Percentiles rank a stretch among this genome's conserved stretches.
Evolutionary conservation across 2,797 vertebrate species (phyloP).

Genomic region (Phoebastria nigripes): DNA sequence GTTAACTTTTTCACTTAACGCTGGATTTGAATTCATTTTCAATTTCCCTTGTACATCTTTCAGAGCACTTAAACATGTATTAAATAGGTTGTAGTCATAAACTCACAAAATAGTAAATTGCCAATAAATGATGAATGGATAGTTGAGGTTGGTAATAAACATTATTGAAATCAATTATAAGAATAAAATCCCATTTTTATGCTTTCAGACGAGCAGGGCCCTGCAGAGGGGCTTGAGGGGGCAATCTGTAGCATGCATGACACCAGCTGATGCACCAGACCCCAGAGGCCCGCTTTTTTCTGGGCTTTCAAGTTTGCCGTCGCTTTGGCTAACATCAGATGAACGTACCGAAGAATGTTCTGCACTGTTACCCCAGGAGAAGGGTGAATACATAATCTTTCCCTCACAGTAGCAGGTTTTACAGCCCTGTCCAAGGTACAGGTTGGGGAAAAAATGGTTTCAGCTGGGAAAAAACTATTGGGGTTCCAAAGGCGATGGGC

Average conservation of each 20-base stretch:
- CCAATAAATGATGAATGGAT: not conserved
- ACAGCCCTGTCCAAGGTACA: not conserved
- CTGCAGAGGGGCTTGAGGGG: not conserved
- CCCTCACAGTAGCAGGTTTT: not conserved
- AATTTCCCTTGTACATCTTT: not conserved
- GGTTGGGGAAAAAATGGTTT: not conserved
- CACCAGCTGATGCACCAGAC: not conserved
- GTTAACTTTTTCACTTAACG: not conserved
- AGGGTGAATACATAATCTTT: not conserved
- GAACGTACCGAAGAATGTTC: fast-evolving
- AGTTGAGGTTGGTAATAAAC: not conserved
- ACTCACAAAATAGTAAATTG: not conserved
- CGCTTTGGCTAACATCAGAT: not conserved
- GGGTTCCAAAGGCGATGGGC: not conserved
- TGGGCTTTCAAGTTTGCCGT: not conserved
- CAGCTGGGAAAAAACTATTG: not conserved
- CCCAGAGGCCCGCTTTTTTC: not conserved
- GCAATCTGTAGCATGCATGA: fast-evolving
- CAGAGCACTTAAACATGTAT: not conserved
- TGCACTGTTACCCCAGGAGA: not conserved
- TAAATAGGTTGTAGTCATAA: not conserved
- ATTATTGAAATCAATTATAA: not conserved
- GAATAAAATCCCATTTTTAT: not conserved
- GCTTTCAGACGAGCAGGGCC: not conserved
- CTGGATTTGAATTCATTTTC: not conserved